Conservation (phyloP, 2,888 invertebrate species). For the Tipula vernalis region DNA sequence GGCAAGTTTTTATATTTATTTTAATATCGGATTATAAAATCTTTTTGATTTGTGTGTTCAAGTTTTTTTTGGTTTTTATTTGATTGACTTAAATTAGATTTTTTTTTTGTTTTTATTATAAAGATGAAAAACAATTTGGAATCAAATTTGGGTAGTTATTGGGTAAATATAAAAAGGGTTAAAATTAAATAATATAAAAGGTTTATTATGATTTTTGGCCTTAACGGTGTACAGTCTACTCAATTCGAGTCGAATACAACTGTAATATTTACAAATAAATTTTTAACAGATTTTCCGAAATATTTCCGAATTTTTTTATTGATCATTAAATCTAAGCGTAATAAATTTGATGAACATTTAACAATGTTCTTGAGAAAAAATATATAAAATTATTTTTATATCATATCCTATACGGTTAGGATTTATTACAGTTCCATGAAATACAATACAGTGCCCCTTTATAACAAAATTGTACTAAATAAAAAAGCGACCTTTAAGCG, state of each 20-base stretch:
- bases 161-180: background rate
- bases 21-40: background rate
- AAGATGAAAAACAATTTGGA: background rate
- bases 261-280: background rate
- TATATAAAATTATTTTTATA: background rate
- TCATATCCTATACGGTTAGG: background rate
- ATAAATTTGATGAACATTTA: too few species aligned
- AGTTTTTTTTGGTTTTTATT: background rate
- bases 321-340: too few species aligned
- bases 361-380: too few species aligned
- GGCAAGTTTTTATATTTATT: background rate
- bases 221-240: background rate
- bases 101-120: background rate
- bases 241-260: background rate
- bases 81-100: background rate
- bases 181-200: background rate
- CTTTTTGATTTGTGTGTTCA: background rate
- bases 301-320: too few species aligned
- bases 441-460: background rate
- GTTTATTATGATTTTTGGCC: background rate
- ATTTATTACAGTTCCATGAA: background rate
- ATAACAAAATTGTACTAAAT: background rate
- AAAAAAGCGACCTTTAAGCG: background rate
- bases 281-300: background rate
- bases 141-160: background rate